A percentile compares a stretch with the other conserved stretches of the same genome.
These are phyloP conservation scores for Eupelmus urozonus DNA, from an alignment of 2,888 invertebrate genomes.

Conservation along the genomic window DNA sequence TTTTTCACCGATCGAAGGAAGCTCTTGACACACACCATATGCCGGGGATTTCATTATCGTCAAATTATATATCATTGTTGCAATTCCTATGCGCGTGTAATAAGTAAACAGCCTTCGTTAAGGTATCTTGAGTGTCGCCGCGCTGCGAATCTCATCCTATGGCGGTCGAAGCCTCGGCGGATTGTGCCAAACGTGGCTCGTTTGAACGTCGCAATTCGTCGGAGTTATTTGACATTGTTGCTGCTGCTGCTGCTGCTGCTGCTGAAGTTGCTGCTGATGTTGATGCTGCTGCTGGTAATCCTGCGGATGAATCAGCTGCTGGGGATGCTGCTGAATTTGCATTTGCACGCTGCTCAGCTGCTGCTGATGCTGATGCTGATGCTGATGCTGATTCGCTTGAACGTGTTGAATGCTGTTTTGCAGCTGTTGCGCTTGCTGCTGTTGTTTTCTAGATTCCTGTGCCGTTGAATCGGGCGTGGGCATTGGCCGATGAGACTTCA, in stretches of 20 bases:
- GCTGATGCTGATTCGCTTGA: constrained; percentile 57
- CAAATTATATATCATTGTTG: constrained; percentile 5
- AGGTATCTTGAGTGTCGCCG: constrained; percentile 74
- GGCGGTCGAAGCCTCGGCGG: constrained; percentile 75
- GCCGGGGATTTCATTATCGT: neutral
- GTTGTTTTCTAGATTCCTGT: constrained; percentile 81
- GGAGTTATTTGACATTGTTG: constrained; percentile 66
- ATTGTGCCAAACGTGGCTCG: constrained; percentile 75
- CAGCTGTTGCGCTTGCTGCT: constrained; percentile 63
- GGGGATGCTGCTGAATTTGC: constrained; percentile 64
- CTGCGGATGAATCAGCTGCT: constrained; percentile 64
- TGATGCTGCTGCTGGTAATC: constrained; percentile 69
- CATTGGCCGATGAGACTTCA: constrained; percentile 96
- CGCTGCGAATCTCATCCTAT: constrained; percentile 71
- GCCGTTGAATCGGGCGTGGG: constrained; percentile 87
- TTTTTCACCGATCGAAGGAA: neutral
- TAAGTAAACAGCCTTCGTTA: constrained; percentile 73
- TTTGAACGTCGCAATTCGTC: constrained; percentile 66
- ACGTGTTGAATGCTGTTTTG: constrained; percentile 56
- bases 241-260: constrained; percentile 66
- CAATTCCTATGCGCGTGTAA: constrained; percentile 15
- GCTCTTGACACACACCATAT: neutral
- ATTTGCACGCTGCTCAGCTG: constrained; percentile 58
- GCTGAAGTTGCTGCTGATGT: constrained; percentile 67
- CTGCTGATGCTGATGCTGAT: constrained; percentile 61